phyloP scores from a whole-genome alignment of 2,113 vertebrate species.

The Aleadryas rufinucha region DNA sequence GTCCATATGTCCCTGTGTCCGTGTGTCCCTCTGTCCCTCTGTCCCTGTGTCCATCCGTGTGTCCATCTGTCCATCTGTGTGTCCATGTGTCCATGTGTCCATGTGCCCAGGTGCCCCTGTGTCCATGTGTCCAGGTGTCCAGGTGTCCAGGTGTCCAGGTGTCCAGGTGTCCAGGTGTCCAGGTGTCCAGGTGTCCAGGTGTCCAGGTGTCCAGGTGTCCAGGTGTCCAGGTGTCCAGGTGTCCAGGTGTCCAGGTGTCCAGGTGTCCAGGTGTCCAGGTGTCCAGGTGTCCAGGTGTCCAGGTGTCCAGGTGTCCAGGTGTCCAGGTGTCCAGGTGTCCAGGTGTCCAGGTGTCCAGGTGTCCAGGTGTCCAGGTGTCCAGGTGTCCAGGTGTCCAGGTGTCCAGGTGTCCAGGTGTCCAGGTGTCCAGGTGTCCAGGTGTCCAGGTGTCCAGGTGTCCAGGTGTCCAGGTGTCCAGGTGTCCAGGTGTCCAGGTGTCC shows the following conservation, averaged over 20 bases:
- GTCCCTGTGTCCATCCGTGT: neutral
- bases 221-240: rapidly evolving
- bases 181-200: neutral
- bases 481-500: neutral
- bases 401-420: rapidly evolving
- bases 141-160: rapidly evolving
- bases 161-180: rapidly evolving
- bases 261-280: rapidly evolving
- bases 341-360: too few relatives aligned
- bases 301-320: rapidly evolving
- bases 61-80: too few relatives aligned
- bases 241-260: rapidly evolving
- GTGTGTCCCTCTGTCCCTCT: too few relatives aligned
- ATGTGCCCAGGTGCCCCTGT: rapidly evolving
- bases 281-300: rapidly evolving
- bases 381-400: rapidly evolving
- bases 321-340: neutral
- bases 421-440: neutral
- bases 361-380: rapidly evolving
- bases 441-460: rapidly evolving
- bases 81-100: rapidly evolving
- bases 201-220: neutral
- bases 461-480: rapidly evolving
- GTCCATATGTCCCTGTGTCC: too few relatives aligned
- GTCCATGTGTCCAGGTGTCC: rapidly evolving